phyloP scores from a whole-genome alignment of 2,888 invertebrate species.

The Eristalis arbustorum region DNA sequence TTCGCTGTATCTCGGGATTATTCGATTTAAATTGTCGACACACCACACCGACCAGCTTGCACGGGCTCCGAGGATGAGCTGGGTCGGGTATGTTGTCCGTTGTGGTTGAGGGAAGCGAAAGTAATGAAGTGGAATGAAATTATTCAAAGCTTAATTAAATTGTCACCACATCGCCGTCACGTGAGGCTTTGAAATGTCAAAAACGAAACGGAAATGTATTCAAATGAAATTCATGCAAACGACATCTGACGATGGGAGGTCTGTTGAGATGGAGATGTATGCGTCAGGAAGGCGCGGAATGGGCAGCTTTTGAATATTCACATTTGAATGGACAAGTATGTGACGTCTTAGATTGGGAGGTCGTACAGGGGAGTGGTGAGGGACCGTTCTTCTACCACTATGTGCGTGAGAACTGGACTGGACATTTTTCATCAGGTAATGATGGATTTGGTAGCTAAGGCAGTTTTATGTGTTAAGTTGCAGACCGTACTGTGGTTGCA shows the following conservation, averaged over 20 bases:
- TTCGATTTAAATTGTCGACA: not conserved
- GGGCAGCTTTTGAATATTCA: not conserved
- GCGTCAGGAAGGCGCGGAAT: not conserved
- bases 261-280: not conserved
- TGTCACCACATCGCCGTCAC: not conserved
- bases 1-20: not conserved
- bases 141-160: constrained; percentile 19
- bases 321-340: not conserved
- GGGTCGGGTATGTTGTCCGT: not conserved
- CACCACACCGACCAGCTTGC: not conserved
- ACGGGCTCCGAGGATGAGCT: not conserved
- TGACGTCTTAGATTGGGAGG: not conserved
- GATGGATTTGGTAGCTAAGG: no score
- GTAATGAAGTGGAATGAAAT: not conserved
- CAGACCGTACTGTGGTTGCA: no score
- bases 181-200: not conserved
- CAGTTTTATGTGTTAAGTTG: no score
- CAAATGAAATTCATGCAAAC: constrained; percentile 4
- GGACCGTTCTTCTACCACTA: no score
- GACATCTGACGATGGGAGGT: not conserved
- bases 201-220: not conserved
- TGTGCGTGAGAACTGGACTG: no score
- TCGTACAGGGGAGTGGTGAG: not conserved
- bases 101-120: not conserved
- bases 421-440: no score